Evolutionary conservation across 2,888 invertebrate species (phyloP), one percentile per base, ranked within the genome.

Genomic region (Homarus gammarus): DNA sequence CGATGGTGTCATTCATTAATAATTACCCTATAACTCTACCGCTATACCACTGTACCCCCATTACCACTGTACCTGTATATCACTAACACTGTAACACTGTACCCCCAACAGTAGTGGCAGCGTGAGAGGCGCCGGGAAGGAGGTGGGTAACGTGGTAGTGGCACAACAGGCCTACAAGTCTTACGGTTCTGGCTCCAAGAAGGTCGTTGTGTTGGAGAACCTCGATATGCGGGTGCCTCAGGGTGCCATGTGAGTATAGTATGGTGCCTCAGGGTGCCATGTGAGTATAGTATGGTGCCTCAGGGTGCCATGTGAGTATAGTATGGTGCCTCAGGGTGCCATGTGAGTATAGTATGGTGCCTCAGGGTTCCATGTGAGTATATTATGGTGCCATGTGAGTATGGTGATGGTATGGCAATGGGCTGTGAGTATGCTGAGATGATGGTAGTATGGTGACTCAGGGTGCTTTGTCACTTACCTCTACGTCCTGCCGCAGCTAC

Each of bases 191-290:
- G 88, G 92, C 10, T 87, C 87, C 72, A 81, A 86, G 56, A 92
- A 90, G 49, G 84, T 91, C 22, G 56, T 56, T 15, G 92, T 92
- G 10, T 82, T 92, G 33, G 83, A 92, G 22, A 82, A 82, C 38
- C 84, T 92, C 51, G 90, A 91, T 33, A 91, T 92, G 92, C 82
- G 87, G 15, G 91, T 92, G 6, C 87, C 91, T 15, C 89, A 89
- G 22, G 44, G 3, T 6, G 3, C 6, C 1, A 6, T 1, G 2
- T 31, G 10, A 8, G 51, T 8, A 0, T 10, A 8, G n/a, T 36
- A 12, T 0, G 38, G 27, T 22, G 18, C 3, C 3, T 8, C 27
- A n/a, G 27, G 22, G n/a, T 22, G 6, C 38, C 22, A 2, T n/a
- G 31, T 64, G 31, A 22, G 64, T n/a, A 64, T 64, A 15, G 64